Base-by-base conservation (phyloP, 1,140 invertebrate species). In the Drosophila asahinai region DNA sequence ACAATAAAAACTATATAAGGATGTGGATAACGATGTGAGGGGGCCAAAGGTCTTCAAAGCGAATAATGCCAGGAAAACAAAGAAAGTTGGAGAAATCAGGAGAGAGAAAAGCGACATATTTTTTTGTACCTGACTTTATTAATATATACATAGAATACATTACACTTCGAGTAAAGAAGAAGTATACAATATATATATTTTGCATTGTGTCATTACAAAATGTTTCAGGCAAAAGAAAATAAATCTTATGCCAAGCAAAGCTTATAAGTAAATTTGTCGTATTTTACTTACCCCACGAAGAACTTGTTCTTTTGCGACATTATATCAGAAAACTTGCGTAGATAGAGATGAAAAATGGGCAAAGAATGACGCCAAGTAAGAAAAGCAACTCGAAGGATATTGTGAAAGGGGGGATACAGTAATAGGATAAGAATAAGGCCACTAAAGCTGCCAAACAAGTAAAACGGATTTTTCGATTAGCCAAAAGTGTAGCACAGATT, bases 1-100 rank as follows among this genome's bases (percentile, higher is more conserved):
- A 84, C 67, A 87, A 87, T 87, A 87, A 89, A 84, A 89, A 87
- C 83, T 90, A 84, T 73, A 77, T 86, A 89, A 81, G 83, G 86
- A 87, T 89, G 83, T 89, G 84, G 70, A 84, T 84, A 89, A 87
- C 83, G 84, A 87, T 77, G 81, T 89, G 68, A 57, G 58, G 60
- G 77, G 71, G 68, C 55, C 73, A 77, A 71, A 80, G 48, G 71
- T 67, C 60, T 76, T 43, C 55, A 45, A 62, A 66, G 55, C 81
- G 66, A 75, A 81, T 70, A 81, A 77, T 78, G 67, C 27, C 9
- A 42, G 38, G 11, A 42, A 61, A 55, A 33, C 54, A 48, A 62
- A 42, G 33, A 80, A 76, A 65, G 51, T 38, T 48, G 49, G 54
- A 45, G 43, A 61, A 27, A 73, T 61, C 45, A 43, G 11, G 47